Conservation (phyloP, 1,140 invertebrate species). For the Sycophaga agraensis region DNA sequence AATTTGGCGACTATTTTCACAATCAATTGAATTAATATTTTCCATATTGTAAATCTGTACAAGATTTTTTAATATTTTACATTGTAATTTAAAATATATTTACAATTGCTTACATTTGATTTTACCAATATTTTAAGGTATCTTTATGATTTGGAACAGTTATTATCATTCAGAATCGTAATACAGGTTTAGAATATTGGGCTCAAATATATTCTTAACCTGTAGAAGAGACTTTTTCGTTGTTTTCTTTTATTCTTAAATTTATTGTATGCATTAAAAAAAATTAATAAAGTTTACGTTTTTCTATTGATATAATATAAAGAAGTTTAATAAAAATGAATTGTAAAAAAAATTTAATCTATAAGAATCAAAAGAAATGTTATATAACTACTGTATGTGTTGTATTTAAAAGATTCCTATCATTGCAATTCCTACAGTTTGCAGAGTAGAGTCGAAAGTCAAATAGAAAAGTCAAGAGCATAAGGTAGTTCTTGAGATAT, state of each 20-base stretch:
- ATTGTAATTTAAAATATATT: constrained; percentile 6
- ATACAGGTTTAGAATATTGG: constrained; percentile 25
- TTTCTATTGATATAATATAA: not conserved
- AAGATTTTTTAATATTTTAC: not conserved
- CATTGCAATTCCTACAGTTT: constrained; percentile 42
- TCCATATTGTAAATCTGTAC: not conserved
- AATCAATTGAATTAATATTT: constrained; percentile 1
- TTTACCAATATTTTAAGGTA: not conserved
- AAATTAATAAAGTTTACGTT: not conserved
- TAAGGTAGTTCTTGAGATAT: not conserved
- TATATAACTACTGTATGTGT: constrained; percentile 15
- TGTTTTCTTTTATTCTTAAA: not conserved
- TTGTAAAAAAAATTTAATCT: not conserved
- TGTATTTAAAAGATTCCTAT: not conserved
- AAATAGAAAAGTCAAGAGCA: not conserved
- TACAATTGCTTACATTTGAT: constrained; percentile 4
- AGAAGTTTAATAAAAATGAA: not conserved
- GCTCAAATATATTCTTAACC: constrained; percentile 31
- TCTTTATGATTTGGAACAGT: not conserved
- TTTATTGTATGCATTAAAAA: not conserved
- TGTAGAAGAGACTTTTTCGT: constrained; percentile 1
- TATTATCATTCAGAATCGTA: not conserved
- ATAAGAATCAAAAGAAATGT: not conserved
- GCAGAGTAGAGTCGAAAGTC: constrained; percentile 32
- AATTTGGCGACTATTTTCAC: not conserved